These are phyloP conservation scores for Myxocyprinus asiaticus DNA, from an alignment of 2,113 vertebrate genomes.

Conservation along the genomic window DNA sequence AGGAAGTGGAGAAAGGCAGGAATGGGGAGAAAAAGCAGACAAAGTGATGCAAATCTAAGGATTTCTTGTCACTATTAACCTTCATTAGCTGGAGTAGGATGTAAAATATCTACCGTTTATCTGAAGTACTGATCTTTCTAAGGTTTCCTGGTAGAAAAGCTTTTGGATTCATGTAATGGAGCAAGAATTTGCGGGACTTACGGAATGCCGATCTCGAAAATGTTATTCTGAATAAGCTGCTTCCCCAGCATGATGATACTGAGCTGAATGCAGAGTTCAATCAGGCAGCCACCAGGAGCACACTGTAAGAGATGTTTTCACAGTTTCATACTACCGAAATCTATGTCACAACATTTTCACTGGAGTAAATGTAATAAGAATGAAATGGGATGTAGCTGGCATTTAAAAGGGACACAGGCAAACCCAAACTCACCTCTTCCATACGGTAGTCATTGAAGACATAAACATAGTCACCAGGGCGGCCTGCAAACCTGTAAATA, in stretches of 20 bases:
- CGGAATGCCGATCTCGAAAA: conserved; percentile 98
- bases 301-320: conserved; percentile 73
- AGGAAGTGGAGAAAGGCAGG: neutral
- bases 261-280: conserved; percentile 95
- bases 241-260: conserved; percentile 99
- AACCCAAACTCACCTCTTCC: conserved; percentile 83
- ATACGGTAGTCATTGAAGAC: conserved; percentile 90
- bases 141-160: too few relatives aligned
- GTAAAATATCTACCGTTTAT: too few relatives aligned
- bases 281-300: conserved; percentile 94
- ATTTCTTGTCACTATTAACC: conserved; percentile 14
- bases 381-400: neutral
- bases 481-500: conserved; percentile 85
- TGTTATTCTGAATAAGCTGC: conserved; percentile 96
- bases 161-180: too few relatives aligned
- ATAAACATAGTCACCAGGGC: conserved; percentile 90
- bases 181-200: conserved; percentile 69
- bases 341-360: neutral
- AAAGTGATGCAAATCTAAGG: neutral
- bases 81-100: too few relatives aligned
- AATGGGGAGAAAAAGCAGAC: neutral
- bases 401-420: too few relatives aligned
- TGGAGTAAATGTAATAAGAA: neutral
- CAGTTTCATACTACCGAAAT: neutral
- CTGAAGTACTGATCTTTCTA: too few relatives aligned